Evolutionary conservation across 2,888 invertebrate species (phyloP), one percentile per base, ranked within the genome.

Genomic region (Bhutanitis thaidina): DNA sequence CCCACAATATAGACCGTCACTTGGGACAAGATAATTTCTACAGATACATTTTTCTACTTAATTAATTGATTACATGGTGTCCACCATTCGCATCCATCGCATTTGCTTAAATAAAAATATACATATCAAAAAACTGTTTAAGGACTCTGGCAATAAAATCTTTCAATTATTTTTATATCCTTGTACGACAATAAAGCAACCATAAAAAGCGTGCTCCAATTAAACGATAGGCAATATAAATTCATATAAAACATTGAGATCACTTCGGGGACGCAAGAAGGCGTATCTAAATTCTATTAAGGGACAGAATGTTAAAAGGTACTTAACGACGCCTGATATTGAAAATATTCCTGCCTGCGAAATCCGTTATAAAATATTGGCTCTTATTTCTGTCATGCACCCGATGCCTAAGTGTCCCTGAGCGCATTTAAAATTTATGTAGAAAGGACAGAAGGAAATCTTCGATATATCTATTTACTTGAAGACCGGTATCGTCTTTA

Each of bases 201-300:
- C 14, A 15, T 40, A 34, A 44, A 43, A 38, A 30, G 20, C 12
- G 7, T 12, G 16, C 1, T 20, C 9, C 20, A 46, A 10, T 38
- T 29, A 30, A 37, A 12, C 16, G 1, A 14, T 9, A 13, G 13
- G 16, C 37, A 30, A 44, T 54, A 48, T 27, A 50, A 50, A 54
- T 54, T 43, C 27, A 13, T 41, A 25, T 46, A 46, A 53, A 47
- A 50, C 43, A 35, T 43, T 53, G 36, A 25, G 29, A 32, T 10
- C 44, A 39, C 34, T 50, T 54, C 32, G 34, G 41, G 13, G 41
- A 9, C 30, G 14, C 27, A 20, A 38, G 12, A n/a, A 43, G 37
- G 43, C 43, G 43, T 50, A 20, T 51, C 34, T 25, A 20, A 45
- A 51, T 51, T 51, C 44, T 45, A 48, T 54, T 54, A 51, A 41